Conservation (phyloP, 2,888 invertebrate genomes). For the Lepidocyrtoides sp. region DNA sequence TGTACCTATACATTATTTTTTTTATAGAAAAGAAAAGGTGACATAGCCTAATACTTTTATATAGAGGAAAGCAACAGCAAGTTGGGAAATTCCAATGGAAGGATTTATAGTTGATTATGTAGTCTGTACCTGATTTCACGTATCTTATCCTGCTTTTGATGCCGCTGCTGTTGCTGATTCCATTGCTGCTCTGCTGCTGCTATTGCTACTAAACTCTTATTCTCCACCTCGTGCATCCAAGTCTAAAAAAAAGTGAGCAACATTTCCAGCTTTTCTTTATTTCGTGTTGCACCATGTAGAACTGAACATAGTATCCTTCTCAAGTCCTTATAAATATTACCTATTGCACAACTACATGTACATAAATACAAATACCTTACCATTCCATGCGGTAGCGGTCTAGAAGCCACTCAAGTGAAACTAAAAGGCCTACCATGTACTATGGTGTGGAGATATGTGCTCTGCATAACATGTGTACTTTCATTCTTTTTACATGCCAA, state of each 20-base stretch:
- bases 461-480: slow-evolving; percentile 71
- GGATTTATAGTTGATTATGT: slow-evolving; percentile 79
- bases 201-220: slow-evolving; percentile 38
- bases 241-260: background rate
- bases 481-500: slow-evolving; percentile 53
- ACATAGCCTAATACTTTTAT: background rate
- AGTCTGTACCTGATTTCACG: slow-evolving; percentile 77
- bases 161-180: slow-evolving; percentile 52
- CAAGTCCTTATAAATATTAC: background rate
- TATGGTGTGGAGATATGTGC: slow-evolving; percentile 61
- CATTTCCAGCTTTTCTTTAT: background rate
- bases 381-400: slow-evolving; percentile 34
- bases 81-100: slow-evolving; percentile 72
- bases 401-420: slow-evolving; percentile 74
- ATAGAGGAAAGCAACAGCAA: slow-evolving; percentile 66
- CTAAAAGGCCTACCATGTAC: slow-evolving; percentile 77
- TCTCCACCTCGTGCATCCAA: background rate
- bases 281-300: background rate
- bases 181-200: too few species aligned
- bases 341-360: background rate
- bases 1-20: background rate
- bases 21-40: background rate
- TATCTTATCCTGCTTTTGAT: slow-evolving; percentile 69
- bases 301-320: background rate
- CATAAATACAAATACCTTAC: background rate